Evolutionary conservation across 2,888 invertebrate species (phyloP), one percentile per base, ranked within the genome.

Genomic region (Polietes domitor): DNA sequence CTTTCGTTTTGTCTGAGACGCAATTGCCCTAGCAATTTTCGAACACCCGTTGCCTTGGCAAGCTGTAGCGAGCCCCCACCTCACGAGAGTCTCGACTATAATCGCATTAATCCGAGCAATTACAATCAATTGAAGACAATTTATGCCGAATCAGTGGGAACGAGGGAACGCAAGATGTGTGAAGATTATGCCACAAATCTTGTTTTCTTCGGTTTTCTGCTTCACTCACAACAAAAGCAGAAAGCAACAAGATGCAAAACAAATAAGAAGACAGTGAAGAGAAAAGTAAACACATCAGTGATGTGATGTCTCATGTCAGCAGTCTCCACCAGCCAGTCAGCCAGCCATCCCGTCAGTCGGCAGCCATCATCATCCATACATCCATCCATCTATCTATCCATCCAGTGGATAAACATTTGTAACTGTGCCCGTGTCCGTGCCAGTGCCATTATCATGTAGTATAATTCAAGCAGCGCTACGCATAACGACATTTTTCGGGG

Each of bases 71-170:
- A 32, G 32, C 4, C 32, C 32, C 32, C 32, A 32, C 32, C 12
- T 43, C 26, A 43, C 43, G 77, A 73, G 41, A 80, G 63, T 26
- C n/a, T n/a, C n/a, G 37, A 77, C 74, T 82, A 47, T 85, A 83
- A 74, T 74, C 80, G 41, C 61, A 85, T 85, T 82, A 83, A 83
- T 76, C 41, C 73, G 53, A 75, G 83, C 89, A 90, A 90, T 90
- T 90, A 78, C 78, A 89, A 89, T 90, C 90, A 90, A 90, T 90
- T 90, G 90, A 86, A 87, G 87, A 87, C 89, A 90, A 90, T 90
- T 90, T 89, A 88, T 50, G 72, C 68, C 43, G 37, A 53, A 15
- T 28, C 61, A 17, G 24, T 12, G n/a, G 10, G 19, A 43, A n/a
- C 2, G 63, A 68, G 43, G 21, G 1, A 37, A 21, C 10, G 15